Conservation (phyloP, 2,113 vertebrate genomes). For the Marmota flaviventris region DNA sequence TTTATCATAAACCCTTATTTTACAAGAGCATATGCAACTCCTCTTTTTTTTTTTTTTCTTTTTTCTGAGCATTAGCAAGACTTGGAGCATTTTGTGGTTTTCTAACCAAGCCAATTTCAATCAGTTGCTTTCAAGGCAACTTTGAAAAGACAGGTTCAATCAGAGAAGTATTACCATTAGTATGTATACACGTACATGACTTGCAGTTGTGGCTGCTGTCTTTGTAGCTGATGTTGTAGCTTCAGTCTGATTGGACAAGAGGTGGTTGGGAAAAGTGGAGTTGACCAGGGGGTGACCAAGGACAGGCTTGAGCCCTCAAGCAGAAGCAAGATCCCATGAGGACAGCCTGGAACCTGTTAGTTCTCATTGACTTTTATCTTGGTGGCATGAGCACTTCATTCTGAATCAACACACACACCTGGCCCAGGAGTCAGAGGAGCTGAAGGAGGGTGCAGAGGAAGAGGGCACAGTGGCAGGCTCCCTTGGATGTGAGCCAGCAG, state of each 20-base stretch:
- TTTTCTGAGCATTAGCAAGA: background rate
- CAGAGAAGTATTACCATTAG: background rate
- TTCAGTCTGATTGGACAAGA: background rate
- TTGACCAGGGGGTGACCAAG: background rate
- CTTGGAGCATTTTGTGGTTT: background rate
- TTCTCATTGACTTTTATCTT: background rate
- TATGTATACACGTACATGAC: fast-evolving
- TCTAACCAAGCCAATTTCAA: slow-evolving; percentile 41
- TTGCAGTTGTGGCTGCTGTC: background rate
- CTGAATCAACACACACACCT: background rate
- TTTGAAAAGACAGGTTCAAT: background rate
- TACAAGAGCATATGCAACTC: slow-evolving; percentile 31
- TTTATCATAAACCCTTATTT: slow-evolving; percentile 26
- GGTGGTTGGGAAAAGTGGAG: background rate
- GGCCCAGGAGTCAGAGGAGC: background rate
- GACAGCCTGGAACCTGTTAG: background rate
- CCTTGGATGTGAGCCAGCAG: background rate
- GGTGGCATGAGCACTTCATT: background rate
- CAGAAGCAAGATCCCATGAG: background rate
- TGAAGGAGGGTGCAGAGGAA: background rate
- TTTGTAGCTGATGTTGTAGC: background rate
- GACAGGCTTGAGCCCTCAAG: too few relatives aligned
- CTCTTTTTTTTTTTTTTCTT: background rate
- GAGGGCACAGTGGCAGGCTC: background rate
- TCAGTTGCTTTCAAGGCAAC: slow-evolving; percentile 46